phyloP scores from a whole-genome alignment of 2,797 vertebrate species.

The Tachyglossus aculeatus region DNA sequence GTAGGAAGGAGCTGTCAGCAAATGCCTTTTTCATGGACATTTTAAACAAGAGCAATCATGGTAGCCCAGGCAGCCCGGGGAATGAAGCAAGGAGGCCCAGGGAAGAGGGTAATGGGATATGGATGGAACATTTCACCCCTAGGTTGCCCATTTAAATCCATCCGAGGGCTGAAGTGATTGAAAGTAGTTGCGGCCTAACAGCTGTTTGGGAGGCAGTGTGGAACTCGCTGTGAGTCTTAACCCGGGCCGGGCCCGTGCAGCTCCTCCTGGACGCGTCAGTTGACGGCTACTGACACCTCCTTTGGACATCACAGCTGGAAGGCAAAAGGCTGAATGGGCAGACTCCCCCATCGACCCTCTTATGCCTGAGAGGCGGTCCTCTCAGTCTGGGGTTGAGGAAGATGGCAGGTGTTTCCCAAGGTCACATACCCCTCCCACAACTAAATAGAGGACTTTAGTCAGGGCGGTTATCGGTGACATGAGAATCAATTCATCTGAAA shows the following conservation, averaged over 20 bases:
- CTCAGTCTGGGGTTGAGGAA: neutral
- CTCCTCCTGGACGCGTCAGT: neutral
- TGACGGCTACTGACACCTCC: neutral
- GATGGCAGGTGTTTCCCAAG: neutral
- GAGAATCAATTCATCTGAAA: neutral
- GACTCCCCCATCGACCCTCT: neutral
- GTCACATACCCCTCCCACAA: neutral
- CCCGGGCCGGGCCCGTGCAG: too few relatives aligned
- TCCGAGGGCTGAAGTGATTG: neutral
- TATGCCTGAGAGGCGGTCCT: neutral
- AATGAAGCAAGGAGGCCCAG: neutral
- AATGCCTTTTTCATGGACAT: conserved; percentile 15
- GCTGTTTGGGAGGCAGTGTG: neutral
- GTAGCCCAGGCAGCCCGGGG: neutral
- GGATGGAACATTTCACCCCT: neutral
- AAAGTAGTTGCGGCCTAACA: neutral
- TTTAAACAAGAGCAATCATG: conserved; percentile 13
- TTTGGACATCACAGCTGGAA: neutral
- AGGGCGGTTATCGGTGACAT: neutral
- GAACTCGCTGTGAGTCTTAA: neutral
- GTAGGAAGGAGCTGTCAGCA: conserved; percentile 30
- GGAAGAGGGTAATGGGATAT: neutral
- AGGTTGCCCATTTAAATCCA: neutral
- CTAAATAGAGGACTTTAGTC: neutral
- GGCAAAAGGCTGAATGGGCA: neutral